Conservation (phyloP, 1,140 invertebrate species). For the Hesperophylax magnus region DNA sequence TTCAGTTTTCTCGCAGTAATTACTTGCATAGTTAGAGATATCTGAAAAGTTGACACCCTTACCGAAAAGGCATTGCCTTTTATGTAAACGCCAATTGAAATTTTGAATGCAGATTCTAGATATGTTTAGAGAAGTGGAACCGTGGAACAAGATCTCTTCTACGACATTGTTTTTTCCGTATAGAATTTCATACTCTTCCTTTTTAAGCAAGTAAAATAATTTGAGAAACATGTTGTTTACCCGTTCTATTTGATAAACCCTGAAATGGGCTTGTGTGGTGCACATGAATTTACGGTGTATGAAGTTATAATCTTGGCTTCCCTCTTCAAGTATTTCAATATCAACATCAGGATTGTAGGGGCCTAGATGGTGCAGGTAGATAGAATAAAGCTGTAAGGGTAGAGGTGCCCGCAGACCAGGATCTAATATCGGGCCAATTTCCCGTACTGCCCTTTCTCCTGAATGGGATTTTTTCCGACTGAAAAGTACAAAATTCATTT, state of each 20-base stretch:
- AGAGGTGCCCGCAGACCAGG: too few species aligned
- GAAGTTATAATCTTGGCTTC: not conserved
- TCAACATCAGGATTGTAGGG: not conserved
- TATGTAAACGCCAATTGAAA: conserved; percentile 60
- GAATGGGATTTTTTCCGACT: too few species aligned
- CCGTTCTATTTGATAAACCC: conserved; percentile 45
- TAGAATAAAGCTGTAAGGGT: not conserved
- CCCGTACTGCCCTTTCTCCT: too few species aligned
- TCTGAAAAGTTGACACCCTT: conserved; percentile 60
- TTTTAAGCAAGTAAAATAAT: conserved; percentile 53
- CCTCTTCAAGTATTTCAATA: not conserved
- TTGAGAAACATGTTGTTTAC: conserved; percentile 50
- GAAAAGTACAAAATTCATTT: too few species aligned
- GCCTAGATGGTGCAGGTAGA: not conserved
- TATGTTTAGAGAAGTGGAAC: conserved; percentile 56
- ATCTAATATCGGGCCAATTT: too few species aligned
- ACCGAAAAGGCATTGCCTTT: conserved; percentile 58
- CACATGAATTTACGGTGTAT: not conserved
- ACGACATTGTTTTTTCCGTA: conserved; percentile 41
- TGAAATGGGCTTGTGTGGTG: conserved; percentile 25
- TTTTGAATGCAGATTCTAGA: conserved; percentile 58
- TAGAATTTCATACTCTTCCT: conserved; percentile 50
- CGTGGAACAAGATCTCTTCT: conserved; percentile 59
- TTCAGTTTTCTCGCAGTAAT: conserved; percentile 57
- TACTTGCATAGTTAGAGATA: conserved; percentile 58